Evolutionary conservation across 64 coral and sea anemone genomes (phyloP), one percentile per base, ranked within the genome.

Genomic region (Montipora foliosa): DNA sequence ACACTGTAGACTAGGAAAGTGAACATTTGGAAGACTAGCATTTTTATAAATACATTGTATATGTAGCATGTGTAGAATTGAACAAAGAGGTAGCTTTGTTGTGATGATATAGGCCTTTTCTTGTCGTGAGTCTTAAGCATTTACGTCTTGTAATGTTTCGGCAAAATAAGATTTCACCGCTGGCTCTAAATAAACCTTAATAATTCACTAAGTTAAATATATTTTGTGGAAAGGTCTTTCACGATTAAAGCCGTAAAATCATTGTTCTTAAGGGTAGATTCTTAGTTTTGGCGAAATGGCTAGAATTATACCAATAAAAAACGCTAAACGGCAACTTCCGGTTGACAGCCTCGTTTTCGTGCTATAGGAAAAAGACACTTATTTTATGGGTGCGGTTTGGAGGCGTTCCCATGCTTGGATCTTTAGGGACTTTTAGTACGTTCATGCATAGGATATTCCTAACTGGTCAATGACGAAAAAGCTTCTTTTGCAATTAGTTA

Each of bases 271-370:
- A 77, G 75, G 13, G 5, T 15, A 77, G 46, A 15, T 49, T 49
- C 45, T 77, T 77, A 77, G 13, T 77, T 77, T 77, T 77, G 2
- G 13, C 8, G 75, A 48, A 77, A 77, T 13, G 75, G 10, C 75
- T 15, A 15, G 75, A 77, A 47, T 77, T 77, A 77, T 77, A 77
- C 45, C 15, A 49, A 49, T 77, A 19, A 77, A 45, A 77, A 11
- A 14, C 12, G 9, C 75, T 77, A 77, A 77, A 77, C 75, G 47
- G 75, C 75, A 77, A 77, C 5, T 77, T 77, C 37, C 37, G 2
- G 75, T 77, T 77, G 8, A 77, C 17, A 77, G 75, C 75, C 75
- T 77, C 75, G 44, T 77, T 77, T 77, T 47, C 75, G 47, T 77
- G 75, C 3, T 77, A 14, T 69, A 15, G 66, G 66, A 5, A 69